Percentiles rank a stretch among this genome's conserved stretches.
phyloP scores from a whole-genome alignment of 2,888 invertebrate genomes.

The Anorthoa munda region DNA sequence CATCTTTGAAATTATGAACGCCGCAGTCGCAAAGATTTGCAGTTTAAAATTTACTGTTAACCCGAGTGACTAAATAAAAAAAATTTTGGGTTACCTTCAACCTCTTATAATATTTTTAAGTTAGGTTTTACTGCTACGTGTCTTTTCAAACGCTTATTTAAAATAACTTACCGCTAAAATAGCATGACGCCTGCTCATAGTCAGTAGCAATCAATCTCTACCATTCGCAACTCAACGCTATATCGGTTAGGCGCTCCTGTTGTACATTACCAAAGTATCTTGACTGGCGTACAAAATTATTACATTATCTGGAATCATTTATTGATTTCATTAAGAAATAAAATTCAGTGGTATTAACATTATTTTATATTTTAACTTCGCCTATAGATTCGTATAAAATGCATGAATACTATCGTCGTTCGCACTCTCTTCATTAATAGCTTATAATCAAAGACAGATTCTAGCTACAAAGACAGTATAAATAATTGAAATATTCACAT shows the following conservation, averaged over 20 bases:
- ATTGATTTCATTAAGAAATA: constrained; percentile 33
- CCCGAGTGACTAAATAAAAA: neutral
- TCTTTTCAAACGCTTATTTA: neutral
- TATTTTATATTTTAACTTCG: constrained; percentile 76
- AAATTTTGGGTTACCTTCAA: neutral
- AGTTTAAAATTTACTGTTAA: neutral
- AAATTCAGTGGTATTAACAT: constrained; percentile 61
- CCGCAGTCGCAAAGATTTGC: neutral
- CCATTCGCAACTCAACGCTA: neutral
- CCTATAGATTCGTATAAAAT: constrained; percentile 84
- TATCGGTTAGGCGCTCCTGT: constrained; percentile 28
- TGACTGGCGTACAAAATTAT: neutral
- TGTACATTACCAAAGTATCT: neutral
- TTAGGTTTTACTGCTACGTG: neutral
- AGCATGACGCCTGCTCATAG: constrained; percentile 17
- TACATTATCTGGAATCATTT: constrained; percentile 21
- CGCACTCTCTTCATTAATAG: constrained; percentile 75
- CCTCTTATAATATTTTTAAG: neutral
- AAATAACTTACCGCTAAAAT: constrained; percentile 21
- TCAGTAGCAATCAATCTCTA: constrained; percentile 36
- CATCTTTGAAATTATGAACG: neutral
- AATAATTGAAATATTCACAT: constrained; percentile 72
- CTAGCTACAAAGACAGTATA: constrained; percentile 73
- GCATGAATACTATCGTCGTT: constrained; percentile 82
- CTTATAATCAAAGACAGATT: constrained; percentile 71